phyloP scores from a whole-genome alignment of 1,140 invertebrate species.

The Hyphantria cunea region DNA sequence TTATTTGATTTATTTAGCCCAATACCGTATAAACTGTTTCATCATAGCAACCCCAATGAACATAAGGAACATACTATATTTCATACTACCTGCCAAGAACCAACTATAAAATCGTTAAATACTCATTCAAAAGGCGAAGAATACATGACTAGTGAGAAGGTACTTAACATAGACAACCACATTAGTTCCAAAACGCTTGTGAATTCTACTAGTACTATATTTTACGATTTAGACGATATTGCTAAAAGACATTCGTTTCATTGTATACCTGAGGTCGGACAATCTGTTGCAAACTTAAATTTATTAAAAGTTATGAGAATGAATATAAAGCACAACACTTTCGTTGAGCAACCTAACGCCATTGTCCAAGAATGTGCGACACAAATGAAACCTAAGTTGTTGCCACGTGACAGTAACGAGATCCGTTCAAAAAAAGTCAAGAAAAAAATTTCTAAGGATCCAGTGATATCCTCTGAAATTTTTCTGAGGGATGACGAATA shows the following conservation, averaged over 20 bases:
- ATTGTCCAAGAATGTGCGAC: slow-evolving; percentile 61
- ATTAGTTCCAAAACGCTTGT: slow-evolving; percentile 42
- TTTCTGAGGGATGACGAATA: slow-evolving; percentile 46
- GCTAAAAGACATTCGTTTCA: slow-evolving; percentile 64
- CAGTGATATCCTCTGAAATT: slow-evolving; percentile 54
- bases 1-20: not conserved
- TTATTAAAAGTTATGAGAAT: slow-evolving; percentile 35
- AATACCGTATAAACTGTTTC: not conserved
- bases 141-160: slow-evolving; percentile 62
- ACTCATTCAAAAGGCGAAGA: slow-evolving; percentile 28
- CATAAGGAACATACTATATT: not conserved
- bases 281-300: slow-evolving; percentile 40
- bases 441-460: slow-evolving; percentile 35
- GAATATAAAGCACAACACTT: slow-evolving; percentile 29
- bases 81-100: slow-evolving; percentile 18
- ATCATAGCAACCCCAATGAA: not conserved
- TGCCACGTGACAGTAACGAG: slow-evolving; percentile 39
- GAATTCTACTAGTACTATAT: slow-evolving; percentile 63
- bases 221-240: slow-evolving; percentile 66
- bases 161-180: slow-evolving; percentile 49
- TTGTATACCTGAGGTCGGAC: slow-evolving; percentile 41
- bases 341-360: slow-evolving; percentile 44
- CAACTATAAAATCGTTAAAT: slow-evolving; percentile 14
- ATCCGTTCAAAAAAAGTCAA: slow-evolving; percentile 43
- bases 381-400: slow-evolving; percentile 47